Conservation (phyloP, 1,140 invertebrate genomes). For the Pectinophora gossypiella region DNA sequence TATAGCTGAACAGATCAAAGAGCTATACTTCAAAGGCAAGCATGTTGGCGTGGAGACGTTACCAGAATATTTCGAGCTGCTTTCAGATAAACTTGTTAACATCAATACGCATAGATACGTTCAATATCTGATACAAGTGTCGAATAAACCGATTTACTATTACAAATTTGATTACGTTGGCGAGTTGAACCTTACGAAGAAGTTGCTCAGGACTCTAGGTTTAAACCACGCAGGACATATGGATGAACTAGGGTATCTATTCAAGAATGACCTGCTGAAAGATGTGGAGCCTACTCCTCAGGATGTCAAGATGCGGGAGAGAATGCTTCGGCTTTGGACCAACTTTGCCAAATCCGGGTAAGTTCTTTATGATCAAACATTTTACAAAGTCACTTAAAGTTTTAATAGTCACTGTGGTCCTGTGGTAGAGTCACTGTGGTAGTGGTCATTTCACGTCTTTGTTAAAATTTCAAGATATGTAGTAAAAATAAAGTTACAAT, state of each 20-base stretch:
- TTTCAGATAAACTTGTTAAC: slow-evolving; percentile 53
- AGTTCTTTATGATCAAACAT: slow-evolving; percentile 29
- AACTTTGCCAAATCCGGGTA: slow-evolving; percentile 75
- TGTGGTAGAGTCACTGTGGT: no score
- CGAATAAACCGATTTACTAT: slow-evolving; percentile 61
- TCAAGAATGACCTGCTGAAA: slow-evolving; percentile 42
- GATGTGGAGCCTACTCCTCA: slow-evolving; percentile 36
- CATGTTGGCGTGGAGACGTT: slow-evolving; percentile 32
- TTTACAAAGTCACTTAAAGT: no score
- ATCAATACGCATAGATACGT: slow-evolving; percentile 51
- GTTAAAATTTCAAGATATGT: no score
- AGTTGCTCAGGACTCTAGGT: slow-evolving; percentile 22
- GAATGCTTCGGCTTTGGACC: slow-evolving; percentile 72
- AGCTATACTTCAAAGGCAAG: slow-evolving; percentile 52
- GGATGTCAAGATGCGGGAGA: slow-evolving; percentile 51
- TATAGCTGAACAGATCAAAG: slow-evolving; percentile 47
- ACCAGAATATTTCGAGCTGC: slow-evolving; percentile 43
- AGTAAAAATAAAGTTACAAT: no score
- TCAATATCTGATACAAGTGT: slow-evolving; percentile 42
- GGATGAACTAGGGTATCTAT: slow-evolving; percentile 69
- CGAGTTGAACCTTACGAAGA: slow-evolving; percentile 48
- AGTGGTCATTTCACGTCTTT: no score
- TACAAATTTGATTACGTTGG: slow-evolving; percentile 70
- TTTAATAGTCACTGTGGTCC: no score
- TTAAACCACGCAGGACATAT: slow-evolving; percentile 44